Base-by-base conservation (phyloP, 1,140 invertebrate genomes). In the Lepidurus apus region DNA sequence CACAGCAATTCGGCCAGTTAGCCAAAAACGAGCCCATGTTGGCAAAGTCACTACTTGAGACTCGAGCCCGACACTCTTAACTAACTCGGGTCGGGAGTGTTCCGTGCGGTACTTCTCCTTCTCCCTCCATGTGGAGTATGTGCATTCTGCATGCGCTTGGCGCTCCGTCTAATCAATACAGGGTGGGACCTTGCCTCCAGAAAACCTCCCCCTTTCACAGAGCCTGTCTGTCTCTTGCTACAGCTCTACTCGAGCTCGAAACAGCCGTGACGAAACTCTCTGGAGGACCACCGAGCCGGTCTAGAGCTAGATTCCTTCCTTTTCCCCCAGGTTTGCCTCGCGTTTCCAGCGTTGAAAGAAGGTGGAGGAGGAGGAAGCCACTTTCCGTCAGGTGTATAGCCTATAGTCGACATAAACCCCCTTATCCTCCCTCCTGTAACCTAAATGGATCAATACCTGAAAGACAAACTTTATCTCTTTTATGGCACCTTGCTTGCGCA, bases 201-300 rank as follows among this genome's bases (percentile, higher is more conserved):
- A 13, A 65, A 65, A 65, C 53, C 53, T 7, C 13, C 53, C 47
- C 53, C 21, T 21, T 21, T n/a, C 53, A 13, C 53, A 13, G 2
- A 17, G 13, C 17, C 53, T 65, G 17, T 65, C 53, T 65, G 8
- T 65, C 53, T 13, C 53, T 9, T 65, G 17, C 53, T 65, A 65
- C 53, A 65, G 53, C 53, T 65, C 53, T 65, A 65, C 53, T 65
- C 53, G 53, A 65, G 53, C 53, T 65, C 53, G 53, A 65, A 65
- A 65, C 53, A 65, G 21, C 53, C 53, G 53, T 65, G 53, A 65
- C 53, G 53, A 65, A 65, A 65, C 53, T 65, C 53, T 65, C 53
- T 65, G 53, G 53, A 65, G 53, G 21, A 21, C 17, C 53, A 13
- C 21, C 45, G 17, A 65, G 3, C 53, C 34, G 53, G 8, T n/a